Base-by-base conservation (phyloP, 1,140 invertebrate genomes). In the Drosophila albomicans region DNA sequence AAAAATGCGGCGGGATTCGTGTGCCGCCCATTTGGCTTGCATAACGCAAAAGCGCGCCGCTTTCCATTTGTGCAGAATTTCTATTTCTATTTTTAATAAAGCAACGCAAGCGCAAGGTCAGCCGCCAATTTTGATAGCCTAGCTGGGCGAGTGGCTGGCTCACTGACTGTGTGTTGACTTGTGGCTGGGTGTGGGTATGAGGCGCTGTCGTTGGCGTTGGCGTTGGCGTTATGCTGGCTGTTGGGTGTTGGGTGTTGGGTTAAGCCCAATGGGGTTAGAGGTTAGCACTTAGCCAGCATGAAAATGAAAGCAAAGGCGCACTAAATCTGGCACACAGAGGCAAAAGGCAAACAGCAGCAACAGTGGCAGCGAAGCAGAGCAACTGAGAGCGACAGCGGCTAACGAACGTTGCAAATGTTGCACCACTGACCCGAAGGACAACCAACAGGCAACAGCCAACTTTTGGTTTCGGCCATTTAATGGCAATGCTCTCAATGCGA, bases 51-150 rank as follows among this genome's bases (percentile, higher is more conserved):
- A 25, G 20, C 20, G 41, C 51, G 46, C 28, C 56, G 43, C 52
- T 45, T 25, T 68, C 51, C 72, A 63, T 51, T 75, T 64, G 43
- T 70, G 54, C 54, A 38, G 64, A 52, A 58, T 73, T 54, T 73
- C 63, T 67, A 58, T 73, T 54, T 73, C 63, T 67, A 73, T 75
- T 76, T 76, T 76, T 76, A 72, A 76, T 76, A 76, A 76, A 76
- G 73, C 68, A 56, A 45, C 58, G 72, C 54, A 41, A 25, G 35
- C 35, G 35, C 73, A 71, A 76, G 73, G 73, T 71, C 68, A 72
- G 52, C 38, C 52, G 46, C 59, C 66, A 75, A 70, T 70, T 75
- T 75, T 63, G 58, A 58, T 59, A 63, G 63, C 49, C 35, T 54
- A 13, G 20, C 15, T 30, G 45, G 41, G 11, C 25, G 30, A 57